phyloP scores from a whole-genome alignment of 2,797 vertebrate species.

The Heliangelus exortis region DNA sequence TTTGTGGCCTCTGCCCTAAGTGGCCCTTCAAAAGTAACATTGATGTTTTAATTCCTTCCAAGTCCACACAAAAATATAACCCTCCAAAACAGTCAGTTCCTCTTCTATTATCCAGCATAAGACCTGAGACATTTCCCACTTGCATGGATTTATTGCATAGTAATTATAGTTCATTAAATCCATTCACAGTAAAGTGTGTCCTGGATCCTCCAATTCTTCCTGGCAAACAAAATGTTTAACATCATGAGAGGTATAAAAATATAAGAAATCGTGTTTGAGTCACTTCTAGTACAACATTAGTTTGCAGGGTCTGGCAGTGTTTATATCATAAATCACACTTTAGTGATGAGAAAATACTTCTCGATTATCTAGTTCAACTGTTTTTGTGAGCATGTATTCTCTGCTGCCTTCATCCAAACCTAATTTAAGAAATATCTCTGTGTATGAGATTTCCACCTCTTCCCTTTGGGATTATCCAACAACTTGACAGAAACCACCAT shows the following conservation, averaged over 20 bases:
- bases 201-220: constrained; percentile 35
- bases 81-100: constrained; percentile 40
- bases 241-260: constrained; percentile 61
- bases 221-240: constrained; percentile 47
- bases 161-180: constrained; percentile 66
- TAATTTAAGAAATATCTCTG: constrained; percentile 14
- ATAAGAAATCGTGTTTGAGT: constrained; percentile 28
- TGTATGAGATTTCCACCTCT: constrained; percentile 13
- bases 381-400: constrained; percentile 15
- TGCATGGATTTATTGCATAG: constrained; percentile 64
- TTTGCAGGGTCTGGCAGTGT: constrained; percentile 44
- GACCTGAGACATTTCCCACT: constrained; percentile 57
- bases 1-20: constrained; percentile 52
- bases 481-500: constrained; percentile 25
- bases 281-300: constrained; percentile 47
- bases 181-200: constrained; percentile 45
- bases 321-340: constrained; percentile 54
- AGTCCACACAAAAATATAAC: constrained; percentile 67
- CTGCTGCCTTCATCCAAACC: constrained; percentile 38
- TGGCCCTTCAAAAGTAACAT: constrained; percentile 66
- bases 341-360: constrained; percentile 51
- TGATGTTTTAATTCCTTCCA: constrained; percentile 68
- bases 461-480: constrained; percentile 40
- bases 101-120: constrained; percentile 46
- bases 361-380: constrained; percentile 29